These are phyloP conservation scores for Teleogryllus occipitalis DNA, from an alignment of 1,140 invertebrate genomes.

Conservation along the genomic window DNA sequence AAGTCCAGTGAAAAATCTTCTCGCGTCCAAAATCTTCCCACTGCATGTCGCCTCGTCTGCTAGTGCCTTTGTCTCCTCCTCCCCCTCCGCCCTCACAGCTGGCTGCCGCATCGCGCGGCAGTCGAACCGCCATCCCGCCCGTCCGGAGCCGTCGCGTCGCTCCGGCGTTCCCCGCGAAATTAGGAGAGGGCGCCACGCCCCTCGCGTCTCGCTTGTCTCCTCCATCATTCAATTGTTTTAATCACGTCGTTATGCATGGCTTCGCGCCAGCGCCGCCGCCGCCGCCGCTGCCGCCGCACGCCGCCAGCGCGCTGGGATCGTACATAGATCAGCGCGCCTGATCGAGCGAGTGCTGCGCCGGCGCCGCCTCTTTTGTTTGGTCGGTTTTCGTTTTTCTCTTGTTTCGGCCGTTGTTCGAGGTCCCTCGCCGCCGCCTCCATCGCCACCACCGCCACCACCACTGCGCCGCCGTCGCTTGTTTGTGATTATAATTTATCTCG, in stretches of 20 bases:
- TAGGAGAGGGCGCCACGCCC: background rate
- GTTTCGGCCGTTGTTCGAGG: background rate
- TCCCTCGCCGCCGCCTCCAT: background rate
- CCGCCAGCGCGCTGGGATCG: background rate
- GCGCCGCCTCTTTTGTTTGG: background rate
- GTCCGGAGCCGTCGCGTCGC: background rate
- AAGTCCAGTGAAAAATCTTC: too few species aligned
- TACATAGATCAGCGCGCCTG: background rate
- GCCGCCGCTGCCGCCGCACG: too few species aligned
- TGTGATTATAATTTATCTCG: constrained; percentile 5
- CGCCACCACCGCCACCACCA: background rate
- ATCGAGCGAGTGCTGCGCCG: background rate
- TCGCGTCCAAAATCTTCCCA: background rate
- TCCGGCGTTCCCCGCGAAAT: background rate
- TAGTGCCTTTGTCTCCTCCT: too few species aligned
- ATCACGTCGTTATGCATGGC: background rate
- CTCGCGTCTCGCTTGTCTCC: background rate
- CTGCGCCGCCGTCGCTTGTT: background rate
- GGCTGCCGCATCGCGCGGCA: background rate
- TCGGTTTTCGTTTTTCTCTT: background rate
- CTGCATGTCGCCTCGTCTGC: background rate
- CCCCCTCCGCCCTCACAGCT: too few species aligned
- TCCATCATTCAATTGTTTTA: constrained; percentile 5
- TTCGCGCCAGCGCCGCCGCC: background rate
- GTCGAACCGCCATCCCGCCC: background rate